Evolutionary conservation across 1,140 invertebrate species (phyloP).

Genomic region (Rhynchophorus ferrugineus): DNA sequence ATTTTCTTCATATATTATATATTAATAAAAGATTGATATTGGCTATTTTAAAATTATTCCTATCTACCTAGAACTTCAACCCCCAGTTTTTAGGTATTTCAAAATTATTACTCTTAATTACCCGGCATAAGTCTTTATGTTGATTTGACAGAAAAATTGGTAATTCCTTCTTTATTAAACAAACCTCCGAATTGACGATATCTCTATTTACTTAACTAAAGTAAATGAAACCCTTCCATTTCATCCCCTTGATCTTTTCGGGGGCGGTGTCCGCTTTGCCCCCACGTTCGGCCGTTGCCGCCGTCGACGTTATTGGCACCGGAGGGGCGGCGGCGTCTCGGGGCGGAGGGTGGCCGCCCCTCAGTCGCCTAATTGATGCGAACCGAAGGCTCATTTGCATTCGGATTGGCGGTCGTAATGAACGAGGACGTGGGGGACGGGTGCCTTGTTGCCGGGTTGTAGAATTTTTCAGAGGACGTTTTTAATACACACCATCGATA

Average conservation of each 20-base stretch:
- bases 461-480: not conserved
- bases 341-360: slow-evolving; percentile 1
- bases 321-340: slow-evolving; percentile 1
- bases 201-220: slow-evolving; percentile 22
- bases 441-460: slow-evolving; percentile 11
- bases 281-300: slow-evolving; percentile 3
- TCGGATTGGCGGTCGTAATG: slow-evolving; percentile 23
- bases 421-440: slow-evolving; percentile 14
- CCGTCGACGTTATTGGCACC: slow-evolving; percentile 9
- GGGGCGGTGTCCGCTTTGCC: slow-evolving; percentile 13
- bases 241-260: slow-evolving; percentile 18
- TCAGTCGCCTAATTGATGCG: slow-evolving; percentile 23
- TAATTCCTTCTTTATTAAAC: not conserved
- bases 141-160: too few species aligned
- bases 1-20: too few species aligned
- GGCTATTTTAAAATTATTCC: too few species aligned
- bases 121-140: too few species aligned
- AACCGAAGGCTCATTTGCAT: slow-evolving; percentile 23
- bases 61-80: too few species aligned
- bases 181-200: slow-evolving; percentile 3
- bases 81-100: too few species aligned
- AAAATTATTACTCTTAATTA: too few species aligned
- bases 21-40: too few species aligned
- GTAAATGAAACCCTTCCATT: slow-evolving; percentile 18
- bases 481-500: too few species aligned